A percentile compares a stretch with the other conserved stretches of the same genome.
Conservation (phyloP, 2,888 invertebrate species). For the Tipula unca region DNA sequence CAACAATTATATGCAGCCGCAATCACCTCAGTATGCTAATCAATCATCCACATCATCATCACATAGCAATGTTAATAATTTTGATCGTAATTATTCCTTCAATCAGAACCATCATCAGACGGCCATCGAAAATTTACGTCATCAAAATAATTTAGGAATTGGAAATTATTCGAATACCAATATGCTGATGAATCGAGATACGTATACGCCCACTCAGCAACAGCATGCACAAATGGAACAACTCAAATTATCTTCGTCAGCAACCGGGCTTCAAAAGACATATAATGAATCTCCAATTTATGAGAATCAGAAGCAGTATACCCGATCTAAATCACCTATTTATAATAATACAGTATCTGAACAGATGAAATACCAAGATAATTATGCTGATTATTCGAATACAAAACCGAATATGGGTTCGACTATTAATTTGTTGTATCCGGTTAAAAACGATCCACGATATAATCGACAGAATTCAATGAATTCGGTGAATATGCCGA, state of each 20-base stretch:
- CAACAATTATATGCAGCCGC: constrained; percentile 27
- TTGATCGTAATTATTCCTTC: constrained; percentile 39
- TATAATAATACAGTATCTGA: constrained; percentile 47
- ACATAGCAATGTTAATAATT: constrained; percentile 32
- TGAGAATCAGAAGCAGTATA: constrained; percentile 44
- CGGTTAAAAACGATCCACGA: not conserved
- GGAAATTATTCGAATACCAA: constrained; percentile 22
- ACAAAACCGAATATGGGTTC: not conserved
- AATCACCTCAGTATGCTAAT: constrained; percentile 31
- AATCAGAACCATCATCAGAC: constrained; percentile 38
- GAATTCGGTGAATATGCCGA: constrained; percentile 17
- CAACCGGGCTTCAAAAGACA: constrained; percentile 19
- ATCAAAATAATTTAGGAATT: constrained; percentile 19
- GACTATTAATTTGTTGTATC: constrained; percentile 21
- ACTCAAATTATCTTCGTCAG: not conserved
- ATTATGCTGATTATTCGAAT: not conserved
- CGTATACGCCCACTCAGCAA: not conserved
- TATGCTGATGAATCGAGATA: constrained; percentile 19
- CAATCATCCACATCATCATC: constrained; percentile 26
- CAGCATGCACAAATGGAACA: not conserved
- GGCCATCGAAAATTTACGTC: constrained; percentile 9
- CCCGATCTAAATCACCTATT: constrained; percentile 46
- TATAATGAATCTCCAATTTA: constrained; percentile 47
- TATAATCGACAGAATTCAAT: constrained; percentile 17
- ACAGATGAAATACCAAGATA: constrained; percentile 27